phyloP scores from a whole-genome alignment of 2,888 invertebrate genomes.

The Drosophila tripunctata region DNA sequence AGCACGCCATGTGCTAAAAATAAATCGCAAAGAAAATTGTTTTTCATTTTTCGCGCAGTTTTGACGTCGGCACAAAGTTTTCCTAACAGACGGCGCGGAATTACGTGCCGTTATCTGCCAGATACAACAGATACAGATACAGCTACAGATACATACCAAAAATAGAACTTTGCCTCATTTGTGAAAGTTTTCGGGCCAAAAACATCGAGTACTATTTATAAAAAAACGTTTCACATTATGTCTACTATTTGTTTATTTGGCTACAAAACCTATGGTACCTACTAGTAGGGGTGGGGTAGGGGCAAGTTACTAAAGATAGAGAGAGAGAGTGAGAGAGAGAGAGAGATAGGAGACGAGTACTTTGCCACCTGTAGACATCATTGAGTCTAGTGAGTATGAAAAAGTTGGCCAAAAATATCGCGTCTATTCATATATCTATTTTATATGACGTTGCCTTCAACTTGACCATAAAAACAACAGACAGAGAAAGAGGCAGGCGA shows the following conservation, averaged over 20 bases:
- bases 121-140: slow-evolving; percentile 40
- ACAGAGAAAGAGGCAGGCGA: too few relatives aligned
- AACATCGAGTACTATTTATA: slow-evolving; percentile 63
- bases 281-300: background rate
- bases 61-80: slow-evolving; percentile 64
- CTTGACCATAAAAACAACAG: slow-evolving; percentile 50
- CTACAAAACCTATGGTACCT: slow-evolving; percentile 10
- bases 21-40: slow-evolving; percentile 36
- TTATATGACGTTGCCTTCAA: slow-evolving; percentile 58
- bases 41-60: slow-evolving; percentile 31
- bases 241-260: slow-evolving; percentile 43
- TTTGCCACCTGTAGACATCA: slow-evolving; percentile 68
- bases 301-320: too few relatives aligned
- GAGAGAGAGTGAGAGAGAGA: too few relatives aligned
- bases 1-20: slow-evolving; percentile 76
- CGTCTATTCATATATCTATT: slow-evolving; percentile 38
- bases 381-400: slow-evolving; percentile 54
- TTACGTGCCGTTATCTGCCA: slow-evolving; percentile 64
- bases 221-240: slow-evolving; percentile 60
- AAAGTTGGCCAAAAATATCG: slow-evolving; percentile 68
- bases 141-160: slow-evolving; percentile 50
- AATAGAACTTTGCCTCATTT: slow-evolving; percentile 78
- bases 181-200: slow-evolving; percentile 68
- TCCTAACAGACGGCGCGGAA: slow-evolving; percentile 65
- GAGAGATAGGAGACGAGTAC: background rate